phyloP scores from a whole-genome alignment of 2,888 invertebrate genomes.

The Netelia fuscicornis region DNA sequence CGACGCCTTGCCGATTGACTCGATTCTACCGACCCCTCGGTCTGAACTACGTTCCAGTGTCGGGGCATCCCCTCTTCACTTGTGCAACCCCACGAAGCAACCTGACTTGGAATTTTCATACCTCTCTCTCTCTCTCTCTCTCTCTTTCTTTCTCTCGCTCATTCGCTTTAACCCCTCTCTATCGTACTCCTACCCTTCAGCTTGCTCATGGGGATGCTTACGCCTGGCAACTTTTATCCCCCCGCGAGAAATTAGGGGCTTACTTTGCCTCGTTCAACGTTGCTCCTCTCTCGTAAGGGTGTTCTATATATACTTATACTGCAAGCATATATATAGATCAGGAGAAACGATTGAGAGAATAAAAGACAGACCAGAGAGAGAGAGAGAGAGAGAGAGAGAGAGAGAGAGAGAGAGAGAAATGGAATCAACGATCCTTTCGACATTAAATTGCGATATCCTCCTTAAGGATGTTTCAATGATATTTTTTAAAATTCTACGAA shows the following conservation, averaged over 20 bases:
- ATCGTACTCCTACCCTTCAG: constrained; percentile 21
- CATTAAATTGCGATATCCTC: constrained; percentile 24
- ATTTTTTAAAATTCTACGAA: too few species aligned
- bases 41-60: constrained; percentile 45
- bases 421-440: constrained; percentile 40
- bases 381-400: neutral
- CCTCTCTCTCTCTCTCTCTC: constrained; percentile 12
- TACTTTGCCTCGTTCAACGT: constrained; percentile 76
- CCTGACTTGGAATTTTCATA: constrained; percentile 49
- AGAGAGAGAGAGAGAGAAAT: neutral
- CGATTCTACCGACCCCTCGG: constrained; percentile 69
- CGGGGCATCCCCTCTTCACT: constrained; percentile 56
- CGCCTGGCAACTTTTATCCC: constrained; percentile 75
- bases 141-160: neutral
- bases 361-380: constrained; percentile 40
- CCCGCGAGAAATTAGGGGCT: constrained; percentile 84
- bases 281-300: constrained; percentile 26
- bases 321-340: constrained; percentile 44
- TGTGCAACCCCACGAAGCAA: constrained; percentile 35
- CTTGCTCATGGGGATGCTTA: constrained; percentile 71
- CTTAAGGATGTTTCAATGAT: too few species aligned
- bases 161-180: neutral
- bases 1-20: constrained; percentile 76
- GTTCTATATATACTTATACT: constrained; percentile 30
- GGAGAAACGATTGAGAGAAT: constrained; percentile 33